A percentile compares a stretch with the other conserved stretches of the same genome.
Evolutionary conservation across 2,888 invertebrate genomes (phyloP).

Genomic region (Morpho achilles): DNA sequence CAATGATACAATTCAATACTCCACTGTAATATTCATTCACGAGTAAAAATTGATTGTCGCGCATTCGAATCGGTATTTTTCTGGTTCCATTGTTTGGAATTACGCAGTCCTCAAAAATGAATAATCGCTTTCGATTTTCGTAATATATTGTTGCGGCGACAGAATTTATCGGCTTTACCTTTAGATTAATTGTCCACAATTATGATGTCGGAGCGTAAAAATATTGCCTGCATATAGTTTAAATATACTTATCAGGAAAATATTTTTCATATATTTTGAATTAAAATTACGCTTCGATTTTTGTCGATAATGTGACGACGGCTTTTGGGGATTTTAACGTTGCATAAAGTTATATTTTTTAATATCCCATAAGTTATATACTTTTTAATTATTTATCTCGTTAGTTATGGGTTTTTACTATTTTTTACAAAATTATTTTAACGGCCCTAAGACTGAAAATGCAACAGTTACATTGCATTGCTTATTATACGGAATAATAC

Average conservation of each 20-base stretch:
- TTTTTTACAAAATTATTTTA: too few relatives aligned
- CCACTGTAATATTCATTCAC: conserved; percentile 52
- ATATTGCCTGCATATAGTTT: conserved; percentile 7
- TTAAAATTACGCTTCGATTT: too few relatives aligned
- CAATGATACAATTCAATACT: conserved; percentile 26
- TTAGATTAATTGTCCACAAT: conserved; percentile 48
- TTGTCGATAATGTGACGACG: too few relatives aligned
- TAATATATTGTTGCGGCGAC: conserved; percentile 58
- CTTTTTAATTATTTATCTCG: too few relatives aligned
- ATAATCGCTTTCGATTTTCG: conserved; percentile 47
- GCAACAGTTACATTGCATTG: too few relatives aligned
- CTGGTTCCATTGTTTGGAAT: conserved; percentile 43
- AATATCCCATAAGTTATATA: too few relatives aligned
- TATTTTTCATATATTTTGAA: too few relatives aligned
- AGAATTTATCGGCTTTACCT: conserved; percentile 55
- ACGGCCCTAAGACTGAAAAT: too few relatives aligned
- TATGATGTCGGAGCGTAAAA: conserved; percentile 30
- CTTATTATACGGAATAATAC: too few relatives aligned
- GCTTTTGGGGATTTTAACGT: too few relatives aligned
- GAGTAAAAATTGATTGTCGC: conserved; percentile 65
- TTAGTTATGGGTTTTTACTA: too few relatives aligned
- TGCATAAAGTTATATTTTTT: too few relatives aligned
- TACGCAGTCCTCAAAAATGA: conserved; percentile 40
- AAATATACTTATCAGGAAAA: neutral
- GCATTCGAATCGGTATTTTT: conserved; percentile 48